phyloP scores from a whole-genome alignment of 2,113 vertebrate species.

The Pandion haliaetus region DNA sequence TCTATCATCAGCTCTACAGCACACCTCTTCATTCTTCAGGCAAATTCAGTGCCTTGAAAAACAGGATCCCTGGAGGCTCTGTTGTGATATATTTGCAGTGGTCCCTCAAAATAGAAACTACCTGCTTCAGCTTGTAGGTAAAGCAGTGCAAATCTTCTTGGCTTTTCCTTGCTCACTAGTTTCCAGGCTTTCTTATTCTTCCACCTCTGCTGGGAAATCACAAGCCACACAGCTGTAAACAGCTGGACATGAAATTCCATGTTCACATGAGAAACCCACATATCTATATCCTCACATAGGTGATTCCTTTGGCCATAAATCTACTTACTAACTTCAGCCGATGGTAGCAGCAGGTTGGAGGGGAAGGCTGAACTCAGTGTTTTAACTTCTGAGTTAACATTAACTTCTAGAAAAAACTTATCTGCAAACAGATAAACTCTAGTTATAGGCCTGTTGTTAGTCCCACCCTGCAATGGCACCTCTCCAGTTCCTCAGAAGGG shows the following conservation, averaged over 20 bases:
- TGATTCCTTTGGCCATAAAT: neutral
- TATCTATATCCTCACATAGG: neutral
- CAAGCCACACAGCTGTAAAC: neutral
- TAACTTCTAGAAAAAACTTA: neutral
- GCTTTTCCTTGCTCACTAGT: neutral
- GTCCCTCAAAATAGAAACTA: neutral
- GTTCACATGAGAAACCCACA: neutral
- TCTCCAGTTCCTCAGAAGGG: conserved; percentile 41
- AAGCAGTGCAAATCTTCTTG: neutral
- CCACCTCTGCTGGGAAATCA: neutral
- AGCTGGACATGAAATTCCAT: neutral
- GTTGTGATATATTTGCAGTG: neutral
- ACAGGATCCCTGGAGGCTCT: neutral
- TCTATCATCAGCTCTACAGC: neutral
- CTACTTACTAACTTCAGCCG: neutral
- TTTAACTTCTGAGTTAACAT: neutral
- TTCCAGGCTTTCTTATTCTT: neutral
- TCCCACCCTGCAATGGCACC: neutral
- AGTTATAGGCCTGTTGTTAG: neutral
- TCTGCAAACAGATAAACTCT: neutral
- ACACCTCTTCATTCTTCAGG: neutral
- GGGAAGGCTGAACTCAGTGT: neutral
- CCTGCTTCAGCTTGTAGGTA: neutral
- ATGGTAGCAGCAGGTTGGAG: neutral
- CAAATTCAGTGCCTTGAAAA: neutral